Base-by-base conservation (phyloP, 2,888 invertebrate species). In the Agrotis puta region DNA sequence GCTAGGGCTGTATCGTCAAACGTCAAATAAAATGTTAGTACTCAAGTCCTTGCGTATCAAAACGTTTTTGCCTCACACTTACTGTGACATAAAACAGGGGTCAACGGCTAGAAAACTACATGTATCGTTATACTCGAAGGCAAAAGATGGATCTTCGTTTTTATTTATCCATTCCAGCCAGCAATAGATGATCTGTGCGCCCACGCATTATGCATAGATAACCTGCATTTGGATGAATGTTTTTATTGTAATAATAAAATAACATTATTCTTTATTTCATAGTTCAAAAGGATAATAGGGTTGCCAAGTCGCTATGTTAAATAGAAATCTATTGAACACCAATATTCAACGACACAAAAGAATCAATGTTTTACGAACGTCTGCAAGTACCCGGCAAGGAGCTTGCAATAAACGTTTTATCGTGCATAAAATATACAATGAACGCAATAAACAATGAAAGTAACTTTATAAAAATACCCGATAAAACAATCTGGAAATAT, bases 401-500 rank as follows among this genome's bases (percentile, higher is more conserved):
- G 69, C 62, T 64, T 66, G 70, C 73, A 75, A 67, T 82, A 85
- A 84, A 84, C 54, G 58, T 79, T 84, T 83, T 85, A 84, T 83
- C 81, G 74, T 70, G 58, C 65, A 75, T 84, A 83, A 84, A 83
- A 83, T 85, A 79, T 51, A 70, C 71, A 83, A 85, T 81, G 70
- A 81, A 71, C 53, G 64, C 72, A 58, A 83, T 85, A 79, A 83
- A 81, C 71, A 73, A 75, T 75, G 54, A 69, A 75, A 75, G 69
- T 74, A 53, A 85, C 70, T 78, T 76, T 64, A 72, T 81, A 76
- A 76, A 71, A 76, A 74, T 78, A 64, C 24, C 48, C 33, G 62
- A 74, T 79, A 71, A 78, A 58, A 67, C 54, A 64, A 68, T 69
- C 67, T 74, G 22, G 61, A 74, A 77, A 77, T 74, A 67, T 70